Evolutionary conservation across 2,888 invertebrate genomes (phyloP), one percentile per base, ranked within the genome.

Genomic region (Watsonalla cultraria): DNA sequence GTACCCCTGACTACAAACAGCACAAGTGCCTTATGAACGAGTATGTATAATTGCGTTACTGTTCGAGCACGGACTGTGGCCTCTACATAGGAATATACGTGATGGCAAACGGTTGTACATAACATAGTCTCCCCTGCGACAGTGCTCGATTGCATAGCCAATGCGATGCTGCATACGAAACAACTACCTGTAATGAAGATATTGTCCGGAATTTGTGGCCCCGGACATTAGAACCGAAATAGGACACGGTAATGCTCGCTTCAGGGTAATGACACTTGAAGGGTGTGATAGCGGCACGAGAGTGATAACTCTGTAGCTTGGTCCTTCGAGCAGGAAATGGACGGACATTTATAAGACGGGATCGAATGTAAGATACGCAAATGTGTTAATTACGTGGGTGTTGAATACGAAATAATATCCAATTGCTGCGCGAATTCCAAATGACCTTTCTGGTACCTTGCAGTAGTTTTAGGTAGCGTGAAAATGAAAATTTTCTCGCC

Each of bases 121-220:
- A 81, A 81, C 74, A 65, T 57, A 62, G 59, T 66, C 59, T 72
- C 76, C 72, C 71, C 62, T 64, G 76, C 68, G 82, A 76, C 75
- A 62, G 64, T 63, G 65, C 62, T 73, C 76, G 72, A 77, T 79
- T 76, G 81, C 78, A 78, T 71, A 64, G 74, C 62, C 72, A 64
- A 73, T 78, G 78, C 75, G 66, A 64, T 66, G 63, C 64, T 68
- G 80, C 81, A 80, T 82, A 71, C 78, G 65, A 69, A 82, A 84
- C 78, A 76, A 72, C 72, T 70, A 54, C 62, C 54, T 69, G 72
- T 37, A 37, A 48, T 48, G 48, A 48, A 48, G 48, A 35, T 37
- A 48, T 48, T 37, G 35, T 33, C n/a, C 13, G 37, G 37, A 48
- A 48, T 48, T 48, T 14, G 14, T 14, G 13, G 47, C 14, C 9